These are phyloP conservation scores for Nasua narica DNA, from an alignment of 2,797 vertebrate genomes.

Conservation along the genomic window DNA sequence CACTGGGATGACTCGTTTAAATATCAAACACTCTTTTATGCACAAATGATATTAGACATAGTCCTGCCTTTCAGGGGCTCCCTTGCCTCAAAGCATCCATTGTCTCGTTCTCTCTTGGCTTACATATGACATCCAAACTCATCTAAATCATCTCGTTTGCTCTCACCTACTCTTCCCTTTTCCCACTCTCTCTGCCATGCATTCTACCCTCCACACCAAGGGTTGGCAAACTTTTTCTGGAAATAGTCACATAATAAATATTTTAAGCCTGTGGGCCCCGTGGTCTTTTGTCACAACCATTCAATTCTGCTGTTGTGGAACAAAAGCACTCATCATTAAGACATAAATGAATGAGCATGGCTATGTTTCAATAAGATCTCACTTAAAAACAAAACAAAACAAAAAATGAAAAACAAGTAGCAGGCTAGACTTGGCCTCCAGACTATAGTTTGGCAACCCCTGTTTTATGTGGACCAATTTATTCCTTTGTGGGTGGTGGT, in stretches of 20 bases:
- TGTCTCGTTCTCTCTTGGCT: neutral
- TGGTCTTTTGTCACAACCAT: neutral
- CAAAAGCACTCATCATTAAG: neutral
- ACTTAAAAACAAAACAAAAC: neutral
- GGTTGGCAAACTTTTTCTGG: neutral
- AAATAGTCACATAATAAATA: neutral
- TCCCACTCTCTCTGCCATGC: neutral
- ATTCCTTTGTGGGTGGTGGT: neutral
- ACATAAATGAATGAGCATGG: neutral
- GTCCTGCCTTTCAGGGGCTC: neutral
- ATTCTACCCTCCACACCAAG: neutral
- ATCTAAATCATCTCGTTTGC: neutral
- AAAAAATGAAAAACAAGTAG: neutral
- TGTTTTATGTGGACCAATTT: neutral
- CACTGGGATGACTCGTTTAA: neutral
- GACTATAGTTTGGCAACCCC: neutral
- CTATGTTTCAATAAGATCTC: neutral
- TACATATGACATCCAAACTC: neutral
- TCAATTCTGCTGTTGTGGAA: neutral
- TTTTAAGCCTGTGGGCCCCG: neutral
- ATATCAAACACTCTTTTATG: neutral
- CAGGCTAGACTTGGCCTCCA: neutral
- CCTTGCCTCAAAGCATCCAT: neutral
- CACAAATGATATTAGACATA: slow-evolving; percentile 1
- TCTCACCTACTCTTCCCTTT: neutral